Base-by-base conservation (phyloP, 2,888 invertebrate species). In the Psylliodes chrysocephalus region DNA sequence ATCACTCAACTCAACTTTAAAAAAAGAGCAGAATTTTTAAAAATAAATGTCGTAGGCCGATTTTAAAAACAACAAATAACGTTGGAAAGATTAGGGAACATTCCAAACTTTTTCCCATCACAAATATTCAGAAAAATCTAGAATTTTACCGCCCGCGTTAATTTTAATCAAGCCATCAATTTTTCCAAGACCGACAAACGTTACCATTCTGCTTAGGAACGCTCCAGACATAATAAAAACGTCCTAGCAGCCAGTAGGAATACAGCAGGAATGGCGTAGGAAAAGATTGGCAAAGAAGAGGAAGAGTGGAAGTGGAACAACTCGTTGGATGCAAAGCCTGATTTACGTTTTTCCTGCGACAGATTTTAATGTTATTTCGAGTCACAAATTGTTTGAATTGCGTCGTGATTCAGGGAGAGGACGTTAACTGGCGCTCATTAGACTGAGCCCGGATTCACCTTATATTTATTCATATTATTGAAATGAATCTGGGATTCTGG, bases 371-470 rank as follows among this genome's bases (percentile, higher is more conserved):
- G 83, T 82, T 83, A 83, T 83, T 83, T 82, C 82, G 79, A 83
- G 82, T 83, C 83, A 83, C 83, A 84, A 84, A 84, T 84, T 84
- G 83, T 83, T 83, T 83, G 83, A 84, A 84, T 84, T 82, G 84
- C 83, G 77, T 82, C 83, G 82, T 84, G 83, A 83, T 81, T 84
- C 84, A 84, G 79, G 78, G 78, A 76, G 75, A 74, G 79, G 83
- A 84, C 83, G 82, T 80, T 82, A 82, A 83, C 81, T 81, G 82
- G 81, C 77, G 77, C 82, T 83, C 83, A 83, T 83, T 83, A 83
- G 82, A 81, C 80, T 75, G 75, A 78, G 77, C 77, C 71, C 61
- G 79, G 78, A 81, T 80, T 77, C 79, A 79, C 80, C 81, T 82
- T 82, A 82, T 82, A 82, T 82, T 82, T 82, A 82, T 82, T 82